Base-by-base conservation (phyloP, 2,113 vertebrate species). In the Ploceus nigricollis region DNA sequence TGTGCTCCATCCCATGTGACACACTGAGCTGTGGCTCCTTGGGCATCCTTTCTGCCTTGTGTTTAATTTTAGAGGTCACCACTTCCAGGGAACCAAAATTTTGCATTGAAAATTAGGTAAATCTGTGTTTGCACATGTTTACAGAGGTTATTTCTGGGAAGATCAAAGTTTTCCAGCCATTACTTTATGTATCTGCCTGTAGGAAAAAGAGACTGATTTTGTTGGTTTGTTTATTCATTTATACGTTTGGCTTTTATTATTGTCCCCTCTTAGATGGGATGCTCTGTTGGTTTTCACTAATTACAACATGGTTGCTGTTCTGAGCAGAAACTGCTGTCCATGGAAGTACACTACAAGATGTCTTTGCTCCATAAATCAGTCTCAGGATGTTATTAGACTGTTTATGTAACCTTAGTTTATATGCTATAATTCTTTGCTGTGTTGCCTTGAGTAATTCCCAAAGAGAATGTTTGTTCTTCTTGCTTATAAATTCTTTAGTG, bases 391-490 rank as follows among this genome's bases (percentile, higher is more conserved):
- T 98, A 97, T 97, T 97, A 94, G 92, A 87, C 94, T 97, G 96
- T 97, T 98, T 97, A 97, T 94, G 96, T 97, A 97, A 97, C 96
- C 95, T 97, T 90, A 81, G 90, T 97, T 97, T 97, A 96, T 93
- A 68, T 93, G 94, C 97, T 89, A 23, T 97, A 97, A 97, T 97
- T 98, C 96, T 97, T 96, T 92, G 69, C 95, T 96, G 63, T 93
- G 81, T 97, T 96, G 93, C 91, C 65, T 93, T 79, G 85, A 97
- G 92, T 97, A 97, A 97, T 96, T 97, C 96, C 96, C 97, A 97
- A 87, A 96, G 92, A 98, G 95, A 87, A 94, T 96, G 96, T 97
- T 97, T 96, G 93, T 82, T 97, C 80, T 95, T 96, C 88, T 87
- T 96, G 93, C 94, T 91, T 97, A 82, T 98, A 96, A 97, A 97